Conservation (phyloP, 2,888 invertebrate genomes). For the Scaptomyza caliginosa region DNA sequence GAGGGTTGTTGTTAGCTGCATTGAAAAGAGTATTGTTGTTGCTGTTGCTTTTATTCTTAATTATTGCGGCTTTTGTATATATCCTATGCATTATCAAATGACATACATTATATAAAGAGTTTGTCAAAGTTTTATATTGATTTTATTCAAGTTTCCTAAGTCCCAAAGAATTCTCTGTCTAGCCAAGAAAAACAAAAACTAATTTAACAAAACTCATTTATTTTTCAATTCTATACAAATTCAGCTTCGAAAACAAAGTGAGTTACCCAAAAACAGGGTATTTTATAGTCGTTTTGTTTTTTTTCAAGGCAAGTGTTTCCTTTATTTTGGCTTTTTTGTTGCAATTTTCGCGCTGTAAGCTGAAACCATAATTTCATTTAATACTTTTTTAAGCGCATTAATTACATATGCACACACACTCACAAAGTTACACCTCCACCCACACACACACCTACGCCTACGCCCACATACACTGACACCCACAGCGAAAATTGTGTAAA, state of each 20-base stretch:
- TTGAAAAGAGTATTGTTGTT: conserved; percentile 9
- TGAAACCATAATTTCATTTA: conserved; percentile 55
- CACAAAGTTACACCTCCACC: too few species aligned
- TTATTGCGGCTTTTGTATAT: conserved; percentile 1
- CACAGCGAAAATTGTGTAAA: background rate
- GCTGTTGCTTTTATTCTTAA: conserved; percentile 17
- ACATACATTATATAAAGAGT: background rate
- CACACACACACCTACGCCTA: background rate
- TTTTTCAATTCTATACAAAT: too few species aligned
- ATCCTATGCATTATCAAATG: conserved; percentile 11
- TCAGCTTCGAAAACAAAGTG: too few species aligned
- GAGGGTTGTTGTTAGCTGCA: conserved; percentile 5
- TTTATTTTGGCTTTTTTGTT: background rate
- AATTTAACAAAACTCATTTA: too few species aligned
- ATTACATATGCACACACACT: conserved; percentile 37
- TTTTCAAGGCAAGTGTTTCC: background rate
- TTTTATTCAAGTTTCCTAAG: too few species aligned
- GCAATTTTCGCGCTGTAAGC: conserved; percentile 33
- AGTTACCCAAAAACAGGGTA: background rate
- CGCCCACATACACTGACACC: background rate
- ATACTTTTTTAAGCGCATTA: conserved; percentile 65
- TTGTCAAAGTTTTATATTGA: too few species aligned
- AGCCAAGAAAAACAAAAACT: too few species aligned
- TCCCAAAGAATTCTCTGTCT: too few species aligned
- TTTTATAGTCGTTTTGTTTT: background rate